Percentiles rank a stretch among this genome's conserved stretches.
phyloP scores from a whole-genome alignment of 2,113 vertebrate species.

The Psephotus haematonotus region DNA sequence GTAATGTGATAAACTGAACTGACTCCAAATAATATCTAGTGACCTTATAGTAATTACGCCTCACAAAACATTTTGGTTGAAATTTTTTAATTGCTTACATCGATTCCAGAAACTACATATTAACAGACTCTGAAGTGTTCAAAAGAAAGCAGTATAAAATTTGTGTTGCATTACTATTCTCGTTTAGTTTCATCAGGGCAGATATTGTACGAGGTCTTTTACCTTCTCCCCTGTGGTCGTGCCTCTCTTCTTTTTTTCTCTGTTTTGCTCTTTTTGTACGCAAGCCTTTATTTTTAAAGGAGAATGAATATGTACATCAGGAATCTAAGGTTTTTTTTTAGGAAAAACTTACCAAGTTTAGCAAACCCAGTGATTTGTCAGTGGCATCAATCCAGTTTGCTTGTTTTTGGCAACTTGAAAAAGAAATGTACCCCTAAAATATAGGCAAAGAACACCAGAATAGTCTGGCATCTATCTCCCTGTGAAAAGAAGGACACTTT shows the following conservation, averaged over 20 bases:
- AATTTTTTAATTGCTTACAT: constrained; percentile 93
- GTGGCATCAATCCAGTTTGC: not conserved
- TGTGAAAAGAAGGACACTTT: not conserved
- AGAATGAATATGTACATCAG: not conserved
- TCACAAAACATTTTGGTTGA: constrained; percentile 91
- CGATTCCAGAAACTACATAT: constrained; percentile 87
- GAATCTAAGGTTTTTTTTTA: not conserved
- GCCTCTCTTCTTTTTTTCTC: not conserved
- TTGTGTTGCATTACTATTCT: constrained; percentile 49
- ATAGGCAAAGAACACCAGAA: not conserved
- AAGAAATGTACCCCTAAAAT: not conserved
- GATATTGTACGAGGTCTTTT: not conserved
- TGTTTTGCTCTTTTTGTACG: not conserved
- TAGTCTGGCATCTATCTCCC: not conserved
- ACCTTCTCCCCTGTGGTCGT: not conserved
- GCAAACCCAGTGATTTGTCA: not conserved
- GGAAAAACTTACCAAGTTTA: not conserved
- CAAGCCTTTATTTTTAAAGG: not conserved
- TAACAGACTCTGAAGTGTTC: constrained; percentile 83
- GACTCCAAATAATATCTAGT: constrained; percentile 99
- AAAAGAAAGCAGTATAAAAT: constrained; percentile 73
- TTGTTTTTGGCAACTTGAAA: not conserved
- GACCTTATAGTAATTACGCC: constrained; percentile 97
- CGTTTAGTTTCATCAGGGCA: constrained; percentile 27
- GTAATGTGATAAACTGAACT: constrained; percentile 99